Conservation (phyloP, 2,888 invertebrate species). For the Brassicogethes aeneus region DNA sequence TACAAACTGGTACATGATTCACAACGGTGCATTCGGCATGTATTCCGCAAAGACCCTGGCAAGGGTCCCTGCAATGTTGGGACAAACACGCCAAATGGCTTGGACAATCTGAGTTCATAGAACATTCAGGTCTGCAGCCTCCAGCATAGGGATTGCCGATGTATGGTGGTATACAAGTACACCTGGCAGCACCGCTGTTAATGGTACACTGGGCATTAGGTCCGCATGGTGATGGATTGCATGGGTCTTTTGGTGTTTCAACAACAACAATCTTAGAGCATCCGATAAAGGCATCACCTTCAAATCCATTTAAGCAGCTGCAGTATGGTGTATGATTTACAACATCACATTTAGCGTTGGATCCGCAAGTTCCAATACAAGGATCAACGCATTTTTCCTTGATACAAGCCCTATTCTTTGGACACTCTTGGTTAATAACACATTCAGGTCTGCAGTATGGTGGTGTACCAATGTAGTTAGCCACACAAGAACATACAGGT, state of each 20-base stretch:
- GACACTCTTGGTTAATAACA: slow-evolving; percentile 73
- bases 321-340: slow-evolving; percentile 76
- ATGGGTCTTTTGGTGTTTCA: slow-evolving; percentile 47
- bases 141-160: slow-evolving; percentile 79
- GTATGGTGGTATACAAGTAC: slow-evolving; percentile 81
- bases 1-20: slow-evolving; percentile 76
- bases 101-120: slow-evolving; percentile 71
- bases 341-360: slow-evolving; percentile 69
- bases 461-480: slow-evolving; percentile 71
- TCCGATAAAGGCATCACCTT: slow-evolving; percentile 78
- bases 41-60: slow-evolving; percentile 72
- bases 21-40: slow-evolving; percentile 76
- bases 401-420: slow-evolving; percentile 67
- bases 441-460: slow-evolving; percentile 79
- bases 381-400: slow-evolving; percentile 76
- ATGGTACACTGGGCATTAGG: slow-evolving; percentile 73
- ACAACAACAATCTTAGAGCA: slow-evolving; percentile 49
- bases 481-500: slow-evolving; percentile 72
- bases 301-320: slow-evolving; percentile 65
- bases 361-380: slow-evolving; percentile 68
- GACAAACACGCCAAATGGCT: slow-evolving; percentile 70
- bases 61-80: slow-evolving; percentile 79
- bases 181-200: slow-evolving; percentile 59
- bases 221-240: slow-evolving; percentile 74
- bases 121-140: slow-evolving; percentile 80